A percentile compares a stretch with the other conserved stretches of the same genome.
phyloP scores from a whole-genome alignment of 2,888 invertebrate genomes.

The Machimus rusticus region DNA sequence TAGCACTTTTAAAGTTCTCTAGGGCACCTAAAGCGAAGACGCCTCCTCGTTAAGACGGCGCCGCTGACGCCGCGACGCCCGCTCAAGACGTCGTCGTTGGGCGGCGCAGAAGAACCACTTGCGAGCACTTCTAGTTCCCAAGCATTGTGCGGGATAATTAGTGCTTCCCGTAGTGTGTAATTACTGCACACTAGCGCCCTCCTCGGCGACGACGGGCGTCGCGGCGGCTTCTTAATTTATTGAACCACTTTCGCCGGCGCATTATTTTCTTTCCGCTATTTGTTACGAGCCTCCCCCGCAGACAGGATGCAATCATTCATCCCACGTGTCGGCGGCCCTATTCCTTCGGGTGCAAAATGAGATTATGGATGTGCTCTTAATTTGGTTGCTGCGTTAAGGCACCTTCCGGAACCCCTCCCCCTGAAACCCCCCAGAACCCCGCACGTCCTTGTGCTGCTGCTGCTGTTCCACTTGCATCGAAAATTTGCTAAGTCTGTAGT shows the following conservation, averaged over 20 bases:
- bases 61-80: no score
- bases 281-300: not conserved
- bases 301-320: conserved; percentile 1
- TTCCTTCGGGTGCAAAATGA: not conserved
- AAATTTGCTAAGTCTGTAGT: not conserved
- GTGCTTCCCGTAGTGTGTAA: conserved; percentile 3
- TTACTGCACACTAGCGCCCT: not conserved
- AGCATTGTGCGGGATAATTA: conserved; percentile 8
- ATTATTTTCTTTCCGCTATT: conserved; percentile 4
- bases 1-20: conserved; percentile 3
- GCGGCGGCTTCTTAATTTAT: conserved; percentile 12
- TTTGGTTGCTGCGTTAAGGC: not conserved
- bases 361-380: not conserved
- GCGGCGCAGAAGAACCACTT: not conserved
- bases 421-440: not conserved
- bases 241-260: conserved; percentile 13
- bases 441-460: not conserved
- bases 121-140: not conserved
- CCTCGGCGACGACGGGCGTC: not conserved
- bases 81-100: not conserved
- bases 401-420: not conserved
- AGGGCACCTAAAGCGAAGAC: not conserved
- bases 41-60: not conserved
- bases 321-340: not conserved
- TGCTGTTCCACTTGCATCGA: not conserved